Conservation (phyloP, 2,113 vertebrate genomes). For the Echinops telfairi region DNA sequence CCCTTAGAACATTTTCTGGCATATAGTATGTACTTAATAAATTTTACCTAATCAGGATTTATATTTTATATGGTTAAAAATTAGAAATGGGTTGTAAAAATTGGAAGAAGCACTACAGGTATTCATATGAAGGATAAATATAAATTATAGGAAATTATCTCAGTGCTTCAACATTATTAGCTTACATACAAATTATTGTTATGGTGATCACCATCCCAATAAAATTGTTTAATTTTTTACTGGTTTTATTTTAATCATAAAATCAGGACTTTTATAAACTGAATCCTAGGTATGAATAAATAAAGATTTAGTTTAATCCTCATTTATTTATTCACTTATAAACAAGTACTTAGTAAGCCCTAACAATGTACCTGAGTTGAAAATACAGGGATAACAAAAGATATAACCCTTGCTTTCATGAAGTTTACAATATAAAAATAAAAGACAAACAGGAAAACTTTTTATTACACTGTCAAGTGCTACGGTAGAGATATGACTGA, state of each 20-base stretch:
- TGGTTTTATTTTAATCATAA: constrained; percentile 66
- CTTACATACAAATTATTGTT: constrained; percentile 48
- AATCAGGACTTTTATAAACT: constrained; percentile 57
- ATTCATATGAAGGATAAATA: constrained; percentile 12
- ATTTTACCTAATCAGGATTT: constrained; percentile 6
- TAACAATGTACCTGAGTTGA: constrained; percentile 44
- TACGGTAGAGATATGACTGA: constrained; percentile 33
- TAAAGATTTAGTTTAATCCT: constrained; percentile 59
- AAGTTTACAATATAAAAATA: constrained; percentile 47
- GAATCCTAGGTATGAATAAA: constrained; percentile 41
- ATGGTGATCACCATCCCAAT: constrained; percentile 14
- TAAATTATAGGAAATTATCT: constrained; percentile 58
- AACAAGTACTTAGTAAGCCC: constrained; percentile 25
- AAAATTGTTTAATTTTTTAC: constrained; percentile 59
- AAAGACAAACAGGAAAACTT: constrained; percentile 51
- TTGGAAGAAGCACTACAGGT: constrained; percentile 6
- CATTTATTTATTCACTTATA: constrained; percentile 59
- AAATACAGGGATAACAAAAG: constrained; percentile 50
- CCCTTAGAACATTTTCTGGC: constrained; percentile 33
- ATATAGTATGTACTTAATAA: constrained; percentile 44
- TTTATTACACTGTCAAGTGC: constrained; percentile 51
- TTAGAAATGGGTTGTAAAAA: constrained; percentile 43
- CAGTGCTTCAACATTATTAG: constrained; percentile 30
- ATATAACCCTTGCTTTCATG: constrained; percentile 43
- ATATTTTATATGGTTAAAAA: not conserved